These are phyloP conservation scores for Caenorhabditis remanei DNA, from an alignment of 1,140 invertebrate genomes.

Conservation along the genomic window DNA sequence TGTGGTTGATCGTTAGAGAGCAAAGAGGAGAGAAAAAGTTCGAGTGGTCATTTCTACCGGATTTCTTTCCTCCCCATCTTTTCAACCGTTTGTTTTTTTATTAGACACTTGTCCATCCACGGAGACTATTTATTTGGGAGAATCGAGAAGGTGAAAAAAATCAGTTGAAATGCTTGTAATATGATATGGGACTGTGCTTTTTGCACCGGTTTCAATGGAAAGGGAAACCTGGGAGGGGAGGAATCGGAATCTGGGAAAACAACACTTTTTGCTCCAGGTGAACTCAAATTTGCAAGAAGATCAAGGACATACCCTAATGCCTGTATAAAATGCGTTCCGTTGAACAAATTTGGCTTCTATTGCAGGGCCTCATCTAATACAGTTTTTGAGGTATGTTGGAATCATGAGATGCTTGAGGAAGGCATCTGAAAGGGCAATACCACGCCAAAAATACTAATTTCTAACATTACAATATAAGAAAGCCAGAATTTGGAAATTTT, in stretches of 20 bases:
- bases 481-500: no score
- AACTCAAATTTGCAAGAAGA: no score
- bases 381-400: no score
- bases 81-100: not conserved
- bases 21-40: not conserved
- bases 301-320: no score
- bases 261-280: not conserved
- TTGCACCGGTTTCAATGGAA: not conserved
- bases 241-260: not conserved
- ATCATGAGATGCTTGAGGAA: no score
- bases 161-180: conserved; percentile 30
- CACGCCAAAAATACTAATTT: no score
- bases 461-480: no score
- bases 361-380: no score
- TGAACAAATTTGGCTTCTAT: no score
- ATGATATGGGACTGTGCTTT: not conserved
- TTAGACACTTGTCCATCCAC: not conserved
- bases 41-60: conserved; percentile 32
- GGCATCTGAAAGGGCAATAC: no score
- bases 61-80: not conserved
- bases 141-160: not conserved
- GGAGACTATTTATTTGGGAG: not conserved
- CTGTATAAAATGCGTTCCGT: no score
- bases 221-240: not conserved
- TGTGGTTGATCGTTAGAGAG: no score